Base-by-base conservation (phyloP, 2,113 vertebrate species). In the Microcebus tavaratra region DNA sequence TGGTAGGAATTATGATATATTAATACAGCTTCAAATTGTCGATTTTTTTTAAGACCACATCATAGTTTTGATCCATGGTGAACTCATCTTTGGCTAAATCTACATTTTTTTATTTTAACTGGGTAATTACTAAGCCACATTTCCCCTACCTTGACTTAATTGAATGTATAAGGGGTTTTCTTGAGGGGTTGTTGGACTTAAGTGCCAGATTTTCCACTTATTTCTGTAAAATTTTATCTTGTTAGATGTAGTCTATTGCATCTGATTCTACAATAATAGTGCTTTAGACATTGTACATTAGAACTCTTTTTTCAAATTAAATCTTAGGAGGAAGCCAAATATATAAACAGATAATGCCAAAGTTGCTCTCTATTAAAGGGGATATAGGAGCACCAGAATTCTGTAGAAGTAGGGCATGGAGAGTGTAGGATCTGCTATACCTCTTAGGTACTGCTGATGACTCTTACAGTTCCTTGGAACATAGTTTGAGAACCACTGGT, bases 51-150 rank as follows among this genome's bases (percentile, higher is more conserved):
- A 85, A 84, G 67, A 59, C 2, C 34, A 67, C 3, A 36, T 80
- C 27, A 76, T 45, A 67, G 34, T 90, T 91, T 80, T 83, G 42
- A 88, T 70, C 31, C 45, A 34, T 90, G 25, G 42, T 88, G 3
- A 92, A 95, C 50, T 94, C 42, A 73, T 8, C 75, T 86, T 70
- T 68, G 81, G 25, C 57, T 93, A 82, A 93, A 93, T 48, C 23
- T 39, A 70, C 63, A 6, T 8, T 84, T 57, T 91, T 94, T 42
- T 20, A 70, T 57, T 75, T 73, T n/a, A 31, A 86, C 48, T 67
- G 65, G 48, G 27, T 92, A 5, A n/a, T 39, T 87, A 14, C 34
- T 55, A 81, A 94, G 17, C 42, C 27, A 34, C 42, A 29, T 87
- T 85, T 88, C 8, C 36, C 27, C 11, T n/a, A 13, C n/a, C 65